Evolutionary conservation across 2,888 invertebrate genomes (phyloP).

Genomic region (Oasisia sp.): DNA sequence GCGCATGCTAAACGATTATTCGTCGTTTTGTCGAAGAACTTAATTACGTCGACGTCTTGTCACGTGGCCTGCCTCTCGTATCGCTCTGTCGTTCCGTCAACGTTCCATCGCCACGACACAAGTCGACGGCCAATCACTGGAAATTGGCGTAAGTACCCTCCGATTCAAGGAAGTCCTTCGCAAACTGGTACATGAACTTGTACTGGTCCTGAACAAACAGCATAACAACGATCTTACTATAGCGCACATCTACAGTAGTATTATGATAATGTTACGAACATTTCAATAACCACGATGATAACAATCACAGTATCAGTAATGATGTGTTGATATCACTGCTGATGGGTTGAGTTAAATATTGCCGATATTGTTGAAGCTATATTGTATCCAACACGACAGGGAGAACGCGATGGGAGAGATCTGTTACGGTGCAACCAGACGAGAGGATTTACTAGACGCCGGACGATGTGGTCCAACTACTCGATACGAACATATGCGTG

Average conservation of each 20-base stretch:
- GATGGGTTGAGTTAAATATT: neutral
- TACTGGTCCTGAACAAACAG: neutral
- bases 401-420: no score
- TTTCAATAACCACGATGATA: neutral
- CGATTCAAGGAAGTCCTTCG: neutral
- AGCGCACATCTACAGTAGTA: neutral
- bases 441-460: no score
- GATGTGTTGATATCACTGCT: neutral
- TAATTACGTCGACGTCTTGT: neutral
- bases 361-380: no score
- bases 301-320: neutral
- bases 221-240: neutral
- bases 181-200: neutral
- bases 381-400: no score
- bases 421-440: no score
- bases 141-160: neutral
- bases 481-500: no score
- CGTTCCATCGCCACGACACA: neutral
- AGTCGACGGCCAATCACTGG: neutral
- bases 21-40: neutral
- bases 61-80: neutral
- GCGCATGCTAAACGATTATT: neutral
- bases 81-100: neutral
- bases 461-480: no score
- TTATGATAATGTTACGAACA: neutral